phyloP scores from a whole-genome alignment of 2,113 vertebrate genomes.

The Nothobranchius kuhntae region DNA sequence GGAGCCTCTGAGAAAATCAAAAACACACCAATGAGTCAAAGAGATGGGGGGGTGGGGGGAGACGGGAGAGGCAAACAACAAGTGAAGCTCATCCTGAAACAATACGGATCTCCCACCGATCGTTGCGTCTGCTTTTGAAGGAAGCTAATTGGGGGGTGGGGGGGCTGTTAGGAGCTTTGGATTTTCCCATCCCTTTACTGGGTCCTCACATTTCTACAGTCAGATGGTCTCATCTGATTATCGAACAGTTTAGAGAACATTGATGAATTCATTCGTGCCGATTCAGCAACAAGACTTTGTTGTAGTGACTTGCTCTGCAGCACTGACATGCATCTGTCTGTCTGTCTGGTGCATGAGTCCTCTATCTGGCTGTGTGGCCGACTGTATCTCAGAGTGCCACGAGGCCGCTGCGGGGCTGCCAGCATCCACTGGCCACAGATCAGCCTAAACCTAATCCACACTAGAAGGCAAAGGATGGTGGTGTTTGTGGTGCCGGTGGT shows the following conservation, averaged over 20 bases:
- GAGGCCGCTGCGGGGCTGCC: slow-evolving; percentile 62
- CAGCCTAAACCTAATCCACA: slow-evolving; percentile 75
- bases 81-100: slow-evolving; percentile 64
- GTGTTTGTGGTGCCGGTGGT: background rate
- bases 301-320: too few species aligned
- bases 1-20: slow-evolving; percentile 72
- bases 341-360: slow-evolving; percentile 38
- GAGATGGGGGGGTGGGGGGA: slow-evolving; percentile 44
- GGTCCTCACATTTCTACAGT: slow-evolving; percentile 25
- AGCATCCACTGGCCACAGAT: slow-evolving; percentile 64
- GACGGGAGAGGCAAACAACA: slow-evolving; percentile 63
- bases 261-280: too few species aligned
- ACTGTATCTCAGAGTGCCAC: slow-evolving; percentile 64
- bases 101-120: slow-evolving; percentile 60
- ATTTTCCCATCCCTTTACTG: slow-evolving; percentile 28
- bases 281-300: too few species aligned
- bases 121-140: slow-evolving; percentile 63
- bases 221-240: slow-evolving; percentile 25
- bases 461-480: slow-evolving; percentile 59
- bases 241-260: background rate
- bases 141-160: slow-evolving; percentile 63
- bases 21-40: slow-evolving; percentile 59
- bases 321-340: too few species aligned
- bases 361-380: slow-evolving; percentile 29
- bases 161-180: slow-evolving; percentile 33